Evolutionary conservation across 2,797 vertebrate genomes (phyloP).

Genomic region (Labroides dimidiatus): DNA sequence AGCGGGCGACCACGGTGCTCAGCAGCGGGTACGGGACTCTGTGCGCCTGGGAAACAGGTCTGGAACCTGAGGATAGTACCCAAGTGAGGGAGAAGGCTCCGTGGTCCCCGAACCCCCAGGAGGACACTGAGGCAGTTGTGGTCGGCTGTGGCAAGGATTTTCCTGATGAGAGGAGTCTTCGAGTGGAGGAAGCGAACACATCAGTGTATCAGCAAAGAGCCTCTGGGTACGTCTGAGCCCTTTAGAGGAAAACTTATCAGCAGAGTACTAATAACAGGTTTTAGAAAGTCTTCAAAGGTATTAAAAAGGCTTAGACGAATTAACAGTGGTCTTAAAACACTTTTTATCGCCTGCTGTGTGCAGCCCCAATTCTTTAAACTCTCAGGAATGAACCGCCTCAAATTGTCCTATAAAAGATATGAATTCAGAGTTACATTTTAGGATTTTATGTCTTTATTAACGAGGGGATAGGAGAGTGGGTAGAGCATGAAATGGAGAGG

Average conservation of each 20-base stretch:
- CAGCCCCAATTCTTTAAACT: no score
- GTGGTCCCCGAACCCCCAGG: slow-evolving; percentile 56
- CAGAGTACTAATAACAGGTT: background rate
- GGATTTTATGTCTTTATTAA: no score
- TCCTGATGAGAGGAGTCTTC: slow-evolving; percentile 13
- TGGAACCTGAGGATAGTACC: slow-evolving; percentile 42
- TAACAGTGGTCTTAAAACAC: background rate
- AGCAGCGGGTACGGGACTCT: slow-evolving; percentile 92
- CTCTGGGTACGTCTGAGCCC: slow-evolving; percentile 65
- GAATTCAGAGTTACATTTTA: no score
- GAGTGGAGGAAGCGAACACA: slow-evolving; percentile 22
- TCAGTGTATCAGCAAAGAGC: slow-evolving; percentile 67
- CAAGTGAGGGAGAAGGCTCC: slow-evolving; percentile 41
- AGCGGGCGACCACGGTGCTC: slow-evolving; percentile 76
- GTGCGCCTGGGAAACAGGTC: slow-evolving; percentile 81
- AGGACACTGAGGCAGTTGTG: slow-evolving; percentile 38
- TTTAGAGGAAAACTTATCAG: background rate
- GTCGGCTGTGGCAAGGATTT: slow-evolving; percentile 42
- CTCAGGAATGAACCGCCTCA: no score
- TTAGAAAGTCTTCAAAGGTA: background rate
- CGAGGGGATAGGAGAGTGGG: no score
- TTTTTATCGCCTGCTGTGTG: no score
- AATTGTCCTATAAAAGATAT: no score
- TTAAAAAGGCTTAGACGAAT: background rate
- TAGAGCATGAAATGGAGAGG: no score